Conservation (phyloP, 2,113 vertebrate genomes). For the Nesogale talazaci region DNA sequence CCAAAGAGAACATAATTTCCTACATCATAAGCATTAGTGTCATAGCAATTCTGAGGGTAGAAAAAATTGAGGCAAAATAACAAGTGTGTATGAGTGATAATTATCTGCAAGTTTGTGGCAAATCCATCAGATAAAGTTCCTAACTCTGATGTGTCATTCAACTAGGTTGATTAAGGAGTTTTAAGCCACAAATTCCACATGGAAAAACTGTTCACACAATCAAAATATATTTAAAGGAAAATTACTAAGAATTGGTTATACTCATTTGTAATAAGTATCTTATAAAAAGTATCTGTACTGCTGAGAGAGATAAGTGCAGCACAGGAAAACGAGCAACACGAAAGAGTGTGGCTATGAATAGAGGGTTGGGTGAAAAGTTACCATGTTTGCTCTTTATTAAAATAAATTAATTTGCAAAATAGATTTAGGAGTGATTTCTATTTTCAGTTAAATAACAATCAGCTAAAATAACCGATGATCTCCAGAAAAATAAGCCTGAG, state of each 20-base stretch:
- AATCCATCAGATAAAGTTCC: conserved; percentile 30
- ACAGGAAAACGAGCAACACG: neutral
- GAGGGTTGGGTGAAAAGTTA: neutral
- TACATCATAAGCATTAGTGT: conserved; percentile 7
- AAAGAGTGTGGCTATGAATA: neutral
- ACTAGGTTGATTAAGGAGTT: conserved; percentile 18
- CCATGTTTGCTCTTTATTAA: neutral
- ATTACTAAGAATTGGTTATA: conserved; percentile 25
- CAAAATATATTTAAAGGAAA: conserved; percentile 39
- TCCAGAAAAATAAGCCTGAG: conserved; percentile 10
- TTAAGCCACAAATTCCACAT: conserved; percentile 21
- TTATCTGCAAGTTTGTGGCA: conserved; percentile 32
- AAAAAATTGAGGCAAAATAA: conserved; percentile 21
- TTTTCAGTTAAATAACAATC: conserved; percentile 47
- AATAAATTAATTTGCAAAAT: conserved; percentile 7
- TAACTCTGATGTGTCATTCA: neutral
- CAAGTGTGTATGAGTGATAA: conserved; percentile 19
- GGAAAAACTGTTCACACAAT: neutral
- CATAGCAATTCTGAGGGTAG: neutral
- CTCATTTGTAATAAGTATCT: neutral
- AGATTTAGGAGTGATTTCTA: neutral
- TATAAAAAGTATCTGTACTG: neutral
- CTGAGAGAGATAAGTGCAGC: neutral
- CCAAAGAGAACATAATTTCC: conserved; percentile 36
- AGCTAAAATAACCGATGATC: neutral